A percentile compares a stretch with the other conserved stretches of the same genome.
Conservation (phyloP, 2,888 invertebrate species). For the Tenthredo mesomela region DNA sequence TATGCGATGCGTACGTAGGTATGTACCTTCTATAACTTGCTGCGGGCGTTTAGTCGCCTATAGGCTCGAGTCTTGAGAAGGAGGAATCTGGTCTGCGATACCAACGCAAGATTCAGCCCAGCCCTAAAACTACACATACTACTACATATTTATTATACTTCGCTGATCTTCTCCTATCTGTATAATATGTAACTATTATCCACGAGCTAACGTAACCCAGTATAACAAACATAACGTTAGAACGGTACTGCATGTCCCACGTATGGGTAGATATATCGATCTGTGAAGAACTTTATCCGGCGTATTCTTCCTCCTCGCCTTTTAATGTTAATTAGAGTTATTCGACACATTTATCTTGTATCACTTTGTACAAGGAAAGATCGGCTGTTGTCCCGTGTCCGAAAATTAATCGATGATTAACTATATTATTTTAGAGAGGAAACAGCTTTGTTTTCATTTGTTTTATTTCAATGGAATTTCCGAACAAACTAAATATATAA, state of each 20-base stretch:
- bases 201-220: background rate
- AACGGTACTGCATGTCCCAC: background rate
- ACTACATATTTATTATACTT: background rate
- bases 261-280: background rate
- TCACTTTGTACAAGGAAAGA: background rate
- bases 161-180: background rate
- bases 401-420: background rate
- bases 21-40: background rate
- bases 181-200: background rate
- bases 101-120: background rate
- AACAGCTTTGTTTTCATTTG: background rate
- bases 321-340: background rate
- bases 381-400: background rate
- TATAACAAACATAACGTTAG: background rate
- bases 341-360: background rate
- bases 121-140: background rate
- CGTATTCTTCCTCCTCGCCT: background rate
- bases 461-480: background rate
- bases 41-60: slow-evolving; percentile 6
- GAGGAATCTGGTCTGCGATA: slow-evolving; percentile 18
- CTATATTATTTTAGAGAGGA: background rate
- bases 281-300: background rate
- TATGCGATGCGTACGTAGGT: background rate
- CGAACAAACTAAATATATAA: background rate
- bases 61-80: background rate